Evolutionary conservation across 2,113 vertebrate genomes (phyloP).

Genomic region (Candoia aspera): DNA sequence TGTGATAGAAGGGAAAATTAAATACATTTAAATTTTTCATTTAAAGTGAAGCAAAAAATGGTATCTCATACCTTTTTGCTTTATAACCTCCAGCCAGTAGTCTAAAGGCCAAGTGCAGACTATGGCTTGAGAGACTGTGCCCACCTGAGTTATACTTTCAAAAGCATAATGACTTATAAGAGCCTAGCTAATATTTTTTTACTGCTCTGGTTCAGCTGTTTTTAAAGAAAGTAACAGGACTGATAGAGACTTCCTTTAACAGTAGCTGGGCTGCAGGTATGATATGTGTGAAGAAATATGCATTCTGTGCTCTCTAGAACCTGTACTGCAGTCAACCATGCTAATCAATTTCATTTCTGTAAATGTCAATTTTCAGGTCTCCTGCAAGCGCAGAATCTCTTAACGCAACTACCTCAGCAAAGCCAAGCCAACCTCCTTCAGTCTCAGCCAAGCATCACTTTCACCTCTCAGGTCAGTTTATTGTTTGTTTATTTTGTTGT

Average conservation of each 20-base stretch:
- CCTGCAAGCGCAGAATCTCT: conserved; percentile 95
- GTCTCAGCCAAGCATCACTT: conserved; percentile 96
- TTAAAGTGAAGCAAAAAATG: not conserved
- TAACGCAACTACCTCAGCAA: conserved; percentile 99
- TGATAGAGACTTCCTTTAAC: not conserved
- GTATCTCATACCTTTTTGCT: not conserved
- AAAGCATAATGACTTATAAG: not conserved
- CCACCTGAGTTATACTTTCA: not conserved
- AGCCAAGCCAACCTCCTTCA: conserved; percentile 99
- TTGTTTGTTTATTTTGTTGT: conserved; percentile 22
- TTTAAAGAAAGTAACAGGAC: not conserved
- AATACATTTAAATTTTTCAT: not conserved
- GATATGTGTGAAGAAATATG: not conserved
- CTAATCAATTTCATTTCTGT: not conserved
- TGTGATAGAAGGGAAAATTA: not conserved
- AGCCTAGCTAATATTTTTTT: not conserved
- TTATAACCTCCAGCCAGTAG: not conserved
- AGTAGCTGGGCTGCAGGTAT: not conserved
- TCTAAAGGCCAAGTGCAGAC: not conserved
- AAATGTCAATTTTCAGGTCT: conserved; percentile 77
- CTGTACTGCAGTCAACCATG: not conserved
- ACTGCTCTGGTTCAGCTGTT: not conserved
- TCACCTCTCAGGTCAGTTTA: conserved; percentile 90
- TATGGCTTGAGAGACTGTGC: not conserved
- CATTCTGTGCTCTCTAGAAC: not conserved